Evolutionary conservation across 2,797 vertebrate species (phyloP), one percentile per base, ranked within the genome.

Genomic region (Sebastolobus alascanus): DNA sequence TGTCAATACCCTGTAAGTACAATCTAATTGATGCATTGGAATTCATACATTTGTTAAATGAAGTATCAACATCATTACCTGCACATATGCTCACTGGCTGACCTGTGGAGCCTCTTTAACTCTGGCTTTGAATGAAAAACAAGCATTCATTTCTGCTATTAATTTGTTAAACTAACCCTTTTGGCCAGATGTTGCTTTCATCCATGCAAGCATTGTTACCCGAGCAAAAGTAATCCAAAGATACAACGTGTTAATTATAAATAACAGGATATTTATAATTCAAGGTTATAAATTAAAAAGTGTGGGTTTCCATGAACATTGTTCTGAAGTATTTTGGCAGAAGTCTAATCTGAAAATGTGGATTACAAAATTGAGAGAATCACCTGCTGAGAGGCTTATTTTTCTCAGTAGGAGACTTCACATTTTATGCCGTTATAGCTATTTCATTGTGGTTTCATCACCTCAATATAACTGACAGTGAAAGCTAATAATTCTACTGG

Each of bases 401-500:
- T 73, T 63, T 68, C 43, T 74, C 58, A 35, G 27, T 3, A 3
- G 60, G 69, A 40, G 13, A 2, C 71, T 55, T 74, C 37, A 16
- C 3, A 35, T 78, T 69, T 77, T 7, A 46, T 1, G 5, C 25
- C 1, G 2, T 55, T 80, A 16, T 16, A 11, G 29, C 37, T 40
- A 25, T 86, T 87, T 88, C 77, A 70, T 63, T 31, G 33, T 27
- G 14, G 43, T 90, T 91, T 87, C 82, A 84, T 89, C 74, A 80
- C 58, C 20, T 46, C 18, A 66, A 6, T 50, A 20, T 8, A 35
- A 75, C 69, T 38, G 59, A 22, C 12, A 8, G 11, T 37, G 18
- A 50, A 50, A 74, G 70, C 9, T 29, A 10, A 2, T 77, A 63
- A 40, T 68, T 84, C 29, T 16, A 5, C 46, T n/a, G 54, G 68